Evolutionary conservation across 2,113 vertebrate genomes (phyloP).

Genomic region (Cinclus mexicanus): DNA sequence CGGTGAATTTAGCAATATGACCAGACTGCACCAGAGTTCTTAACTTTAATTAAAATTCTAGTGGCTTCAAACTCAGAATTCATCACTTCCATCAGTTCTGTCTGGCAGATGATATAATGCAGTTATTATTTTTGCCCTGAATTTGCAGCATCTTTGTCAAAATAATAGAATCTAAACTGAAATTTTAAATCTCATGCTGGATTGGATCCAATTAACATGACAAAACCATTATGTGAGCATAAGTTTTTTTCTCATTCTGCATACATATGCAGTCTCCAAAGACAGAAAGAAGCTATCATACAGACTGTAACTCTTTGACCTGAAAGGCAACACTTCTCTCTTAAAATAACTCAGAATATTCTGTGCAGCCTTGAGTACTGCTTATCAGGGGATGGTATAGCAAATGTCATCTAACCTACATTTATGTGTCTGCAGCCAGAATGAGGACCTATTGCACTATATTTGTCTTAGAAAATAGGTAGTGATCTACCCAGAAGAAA

Average conservation of each 20-base stretch:
- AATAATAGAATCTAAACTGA: not conserved
- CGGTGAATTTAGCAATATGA: not conserved
- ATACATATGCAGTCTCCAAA: fast-evolving
- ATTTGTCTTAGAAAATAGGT: not conserved
- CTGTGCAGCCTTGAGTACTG: not conserved
- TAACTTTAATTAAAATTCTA: not conserved
- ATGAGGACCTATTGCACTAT: not conserved
- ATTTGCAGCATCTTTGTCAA: not conserved
- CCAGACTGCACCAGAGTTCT: not conserved
- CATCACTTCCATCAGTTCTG: not conserved
- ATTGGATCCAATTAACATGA: not conserved
- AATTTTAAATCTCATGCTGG: not conserved
- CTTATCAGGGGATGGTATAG: not conserved
- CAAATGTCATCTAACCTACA: not conserved
- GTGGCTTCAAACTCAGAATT: not conserved
- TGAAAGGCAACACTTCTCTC: not conserved
- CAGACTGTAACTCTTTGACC: not conserved
- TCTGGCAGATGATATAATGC: not conserved
- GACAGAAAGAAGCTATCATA: not conserved
- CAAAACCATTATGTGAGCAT: not conserved
- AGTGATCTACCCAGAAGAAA: not conserved
- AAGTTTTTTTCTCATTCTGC: not conserved
- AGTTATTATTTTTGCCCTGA: not conserved
- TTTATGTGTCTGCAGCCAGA: not conserved
- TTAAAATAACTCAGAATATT: not conserved